Percentiles rank a stretch among this genome's conserved stretches.
These are phyloP conservation scores for Epizoanthus illoricatus DNA, from an alignment of 92 coral and sea anemone genomes.

Conservation along the genomic window DNA sequence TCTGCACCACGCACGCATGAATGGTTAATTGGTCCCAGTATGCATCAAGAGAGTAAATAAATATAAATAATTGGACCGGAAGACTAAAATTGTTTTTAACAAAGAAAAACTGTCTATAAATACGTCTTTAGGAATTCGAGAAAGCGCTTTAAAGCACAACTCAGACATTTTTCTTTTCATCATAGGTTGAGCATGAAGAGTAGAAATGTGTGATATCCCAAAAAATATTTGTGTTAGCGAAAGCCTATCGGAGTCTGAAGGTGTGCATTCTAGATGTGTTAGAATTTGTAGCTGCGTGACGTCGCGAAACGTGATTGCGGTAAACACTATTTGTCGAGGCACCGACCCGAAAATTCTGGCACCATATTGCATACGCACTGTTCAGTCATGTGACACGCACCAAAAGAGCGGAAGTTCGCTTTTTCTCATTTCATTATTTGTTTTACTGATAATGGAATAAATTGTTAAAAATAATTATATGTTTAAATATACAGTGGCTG, in stretches of 20 bases:
- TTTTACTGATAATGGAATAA: neutral
- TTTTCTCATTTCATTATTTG: neutral
- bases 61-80: constrained; percentile 13
- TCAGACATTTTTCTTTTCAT: neutral
- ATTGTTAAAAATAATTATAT: neutral
- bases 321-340: neutral
- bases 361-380: neutral
- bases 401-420: neutral
- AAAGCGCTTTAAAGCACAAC: constrained; percentile 1
- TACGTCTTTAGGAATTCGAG: neutral
- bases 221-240: too few species aligned
- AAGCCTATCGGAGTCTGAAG: too few species aligned
- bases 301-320: neutral
- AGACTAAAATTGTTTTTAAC: constrained; percentile 1
- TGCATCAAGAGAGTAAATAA: neutral
- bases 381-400: neutral
- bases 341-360: constrained; percentile 7
- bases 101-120: constrained; percentile 4
- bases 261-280: too few species aligned
- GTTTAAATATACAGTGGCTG: neutral
- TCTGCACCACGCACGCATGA: neutral
- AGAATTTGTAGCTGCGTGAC: neutral
- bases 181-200: neutral
- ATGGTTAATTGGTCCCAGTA: neutral
- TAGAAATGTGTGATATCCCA: too few species aligned